Base-by-base conservation (phyloP, 2,113 vertebrate species). In the Hiodon alosoides region DNA sequence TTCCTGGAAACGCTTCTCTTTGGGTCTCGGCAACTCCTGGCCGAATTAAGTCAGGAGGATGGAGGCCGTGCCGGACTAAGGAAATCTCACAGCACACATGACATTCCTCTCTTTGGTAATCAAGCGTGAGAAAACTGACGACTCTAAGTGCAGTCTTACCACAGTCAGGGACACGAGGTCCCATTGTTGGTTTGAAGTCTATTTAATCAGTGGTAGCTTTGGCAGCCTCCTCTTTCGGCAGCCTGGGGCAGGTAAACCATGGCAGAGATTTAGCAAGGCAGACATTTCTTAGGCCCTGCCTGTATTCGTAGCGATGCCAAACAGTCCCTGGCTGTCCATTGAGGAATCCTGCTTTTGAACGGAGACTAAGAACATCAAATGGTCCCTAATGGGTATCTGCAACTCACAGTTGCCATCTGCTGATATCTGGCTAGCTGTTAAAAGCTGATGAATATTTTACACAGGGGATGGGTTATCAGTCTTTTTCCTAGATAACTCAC, bases 281-380 rank as follows among this genome's bases (percentile, higher is more conserved):
- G 60, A 64, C 4, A 46, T 70, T 48, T 31, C 59, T 46, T 16
- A 54, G 60, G 72, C 58, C 66, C 69, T 72, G 47, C 13, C 51
- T 69, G 47, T 9, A 31, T 31, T 31, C 17, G 71, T n/a, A 61
- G 4, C 58, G 67, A 79, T 74, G 72, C 11, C 10, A 7, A 60
- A 60, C 58, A 14, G 10, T 8, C n/a, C 59, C 4, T 64, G 67
- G 65, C 65, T 64, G 69, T 57, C 67, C 58, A 55, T 60, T 53
- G 71, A 59, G 16, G 69, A 60, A 69, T 69, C 50, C 73, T 16
- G 71, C 61, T 47, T 69, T 48, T 10, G 51, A 73, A 58, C 64
- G 3, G 54, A 73, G 67, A 78, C 62, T 70, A 11, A 70, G 76
- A 75, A 68, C 68, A 64, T 16, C 61, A 60, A 4, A 60, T 31